These are phyloP conservation scores for Merops nubicus DNA, from an alignment of 2,113 vertebrate genomes.

Conservation along the genomic window DNA sequence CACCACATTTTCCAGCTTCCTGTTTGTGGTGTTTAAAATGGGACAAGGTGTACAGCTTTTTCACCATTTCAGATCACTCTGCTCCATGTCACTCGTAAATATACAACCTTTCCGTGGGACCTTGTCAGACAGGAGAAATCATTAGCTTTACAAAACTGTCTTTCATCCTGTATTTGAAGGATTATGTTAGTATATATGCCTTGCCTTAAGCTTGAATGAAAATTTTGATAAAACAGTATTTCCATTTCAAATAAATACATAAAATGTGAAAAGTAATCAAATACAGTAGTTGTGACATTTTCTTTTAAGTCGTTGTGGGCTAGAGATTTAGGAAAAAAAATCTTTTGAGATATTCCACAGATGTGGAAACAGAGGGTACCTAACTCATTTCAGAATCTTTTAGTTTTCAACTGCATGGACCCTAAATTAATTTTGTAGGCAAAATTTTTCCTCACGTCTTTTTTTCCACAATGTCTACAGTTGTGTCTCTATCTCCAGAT, in stretches of 20 bases:
- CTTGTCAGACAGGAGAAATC: neutral
- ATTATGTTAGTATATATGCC: neutral
- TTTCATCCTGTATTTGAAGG: neutral
- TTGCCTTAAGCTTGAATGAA: neutral
- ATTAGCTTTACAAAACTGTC: neutral
- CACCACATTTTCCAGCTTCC: neutral
- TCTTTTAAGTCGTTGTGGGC: neutral
- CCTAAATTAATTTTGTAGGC: neutral
- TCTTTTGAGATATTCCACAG: neutral
- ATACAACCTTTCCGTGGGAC: neutral
- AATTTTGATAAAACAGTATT: neutral
- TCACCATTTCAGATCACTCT: neutral
- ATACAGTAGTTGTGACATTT: neutral
- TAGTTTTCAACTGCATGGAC: neutral
- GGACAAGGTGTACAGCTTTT: neutral
- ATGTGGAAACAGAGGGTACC: neutral
- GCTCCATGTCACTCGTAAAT: neutral
- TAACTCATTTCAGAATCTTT: neutral
- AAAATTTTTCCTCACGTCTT: neutral
- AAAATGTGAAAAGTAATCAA: neutral
- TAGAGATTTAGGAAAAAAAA: neutral
- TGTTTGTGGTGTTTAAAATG: neutral
- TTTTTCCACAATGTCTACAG: no score
- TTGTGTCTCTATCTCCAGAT: neutral
- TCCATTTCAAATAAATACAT: neutral